Evolutionary conservation across 2,888 invertebrate genomes (phyloP).

Genomic region (Crepidodera aurea): DNA sequence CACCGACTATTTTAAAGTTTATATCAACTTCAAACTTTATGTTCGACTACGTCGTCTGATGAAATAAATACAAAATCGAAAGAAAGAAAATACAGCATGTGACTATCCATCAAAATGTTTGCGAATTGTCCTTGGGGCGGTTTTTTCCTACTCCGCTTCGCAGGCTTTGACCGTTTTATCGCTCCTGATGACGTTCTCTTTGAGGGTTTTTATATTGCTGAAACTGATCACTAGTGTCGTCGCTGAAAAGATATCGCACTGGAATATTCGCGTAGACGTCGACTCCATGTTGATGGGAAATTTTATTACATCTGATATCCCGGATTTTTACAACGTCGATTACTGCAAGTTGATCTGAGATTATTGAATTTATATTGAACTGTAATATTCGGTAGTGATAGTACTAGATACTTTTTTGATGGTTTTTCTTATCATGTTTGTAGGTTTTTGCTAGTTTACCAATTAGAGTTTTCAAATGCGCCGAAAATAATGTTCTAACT

Average conservation of each 20-base stretch:
- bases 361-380: conserved; percentile 4
- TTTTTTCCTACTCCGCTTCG: conserved; percentile 3
- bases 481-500: too few species aligned
- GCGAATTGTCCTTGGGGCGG: conserved; percentile 1
- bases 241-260: conserved; percentile 29
- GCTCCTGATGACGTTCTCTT: conserved; percentile 25
- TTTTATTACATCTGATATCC: not conserved
- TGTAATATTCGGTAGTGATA: not conserved
- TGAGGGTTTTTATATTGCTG: conserved; percentile 33
- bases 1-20: not conserved
- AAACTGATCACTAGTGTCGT: conserved; percentile 33
- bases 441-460: too few species aligned
- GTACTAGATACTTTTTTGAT: too few species aligned
- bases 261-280: conserved; percentile 20
- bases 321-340: not conserved
- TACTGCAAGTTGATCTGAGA: not conserved
- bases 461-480: too few species aligned
- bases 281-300: not conserved
- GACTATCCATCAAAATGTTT: conserved; percentile 9
- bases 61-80: conserved; percentile 6
- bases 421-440: too few species aligned
- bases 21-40: not conserved
- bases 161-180: conserved; percentile 27
- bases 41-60: not conserved
- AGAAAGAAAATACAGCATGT: not conserved